phyloP scores from a whole-genome alignment of 2,888 invertebrate genomes.

The Bugulina stolonifera region DNA sequence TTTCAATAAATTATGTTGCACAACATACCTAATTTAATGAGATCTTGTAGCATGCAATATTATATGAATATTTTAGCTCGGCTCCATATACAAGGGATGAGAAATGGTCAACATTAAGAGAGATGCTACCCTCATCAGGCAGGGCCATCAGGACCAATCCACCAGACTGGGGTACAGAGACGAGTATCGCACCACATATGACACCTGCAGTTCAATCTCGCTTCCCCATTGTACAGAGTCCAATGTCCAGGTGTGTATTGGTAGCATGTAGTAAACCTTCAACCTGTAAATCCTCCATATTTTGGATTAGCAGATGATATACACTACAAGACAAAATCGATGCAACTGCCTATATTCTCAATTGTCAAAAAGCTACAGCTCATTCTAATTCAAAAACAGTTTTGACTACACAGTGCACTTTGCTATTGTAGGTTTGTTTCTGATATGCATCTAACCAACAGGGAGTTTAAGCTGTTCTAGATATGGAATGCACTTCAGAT shows the following conservation, averaged over 20 bases:
- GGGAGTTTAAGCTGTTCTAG: slow-evolving; percentile 26
- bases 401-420: background rate
- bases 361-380: too few species aligned
- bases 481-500: too few species aligned
- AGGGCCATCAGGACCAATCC: background rate
- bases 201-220: background rate
- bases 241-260: slow-evolving; percentile 22
- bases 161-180: slow-evolving; percentile 18
- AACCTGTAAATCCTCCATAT: too few species aligned
- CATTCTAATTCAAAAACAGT: too few species aligned
- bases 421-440: slow-evolving; percentile 21
- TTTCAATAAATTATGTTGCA: too few species aligned
- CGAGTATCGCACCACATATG: slow-evolving; percentile 18
- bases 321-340: too few species aligned
- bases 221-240: slow-evolving; percentile 22
- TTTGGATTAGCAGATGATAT: too few species aligned
- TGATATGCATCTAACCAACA: slow-evolving; percentile 25
- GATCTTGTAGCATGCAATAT: too few species aligned
- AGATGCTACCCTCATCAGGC: slow-evolving; percentile 26
- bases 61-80: slow-evolving; percentile 14
- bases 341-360: too few species aligned
- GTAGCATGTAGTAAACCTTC: too few species aligned
- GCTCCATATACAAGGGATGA: slow-evolving; percentile 20
- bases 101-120: slow-evolving; percentile 25
- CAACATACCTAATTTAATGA: too few species aligned